Conservation (phyloP, 2,113 vertebrate genomes). For the Tricholaema leucomelas region DNA sequence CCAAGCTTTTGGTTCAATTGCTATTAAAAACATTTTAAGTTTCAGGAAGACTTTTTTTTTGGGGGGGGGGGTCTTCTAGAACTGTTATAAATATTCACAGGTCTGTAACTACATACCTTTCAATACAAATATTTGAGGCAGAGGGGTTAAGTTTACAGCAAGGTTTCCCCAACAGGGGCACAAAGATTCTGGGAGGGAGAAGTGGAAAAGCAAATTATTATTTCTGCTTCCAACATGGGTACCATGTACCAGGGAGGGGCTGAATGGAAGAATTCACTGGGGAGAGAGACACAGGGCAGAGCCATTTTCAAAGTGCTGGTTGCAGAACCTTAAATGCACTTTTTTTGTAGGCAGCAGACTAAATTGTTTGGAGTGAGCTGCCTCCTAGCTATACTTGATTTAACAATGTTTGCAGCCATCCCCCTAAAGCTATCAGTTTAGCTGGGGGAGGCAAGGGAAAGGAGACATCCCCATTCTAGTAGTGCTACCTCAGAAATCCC, state of each 20-base stretch:
- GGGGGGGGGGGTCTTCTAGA: too few species aligned
- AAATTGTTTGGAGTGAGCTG: not conserved
- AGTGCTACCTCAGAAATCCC: not conserved
- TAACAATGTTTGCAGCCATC: not conserved
- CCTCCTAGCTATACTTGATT: not conserved
- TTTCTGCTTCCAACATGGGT: not conserved
- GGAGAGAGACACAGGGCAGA: not conserved
- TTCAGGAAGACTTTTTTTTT: not conserved
- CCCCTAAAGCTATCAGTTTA: not conserved
- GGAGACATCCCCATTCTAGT: not conserved
- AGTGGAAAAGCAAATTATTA: not conserved
- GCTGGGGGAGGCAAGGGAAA: not conserved
- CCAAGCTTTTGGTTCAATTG: not conserved
- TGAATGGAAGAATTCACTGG: not conserved
- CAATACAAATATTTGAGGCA: not conserved
- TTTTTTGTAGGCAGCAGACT: not conserved
- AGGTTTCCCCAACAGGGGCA: not conserved
- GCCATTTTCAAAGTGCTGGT: not conserved
- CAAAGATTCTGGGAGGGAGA: not conserved
- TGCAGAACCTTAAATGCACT: not conserved
- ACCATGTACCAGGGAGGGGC: not conserved
- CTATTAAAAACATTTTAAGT: not conserved
- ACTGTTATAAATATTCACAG: conserved; percentile 12
- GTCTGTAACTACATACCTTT: not conserved
- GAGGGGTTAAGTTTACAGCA: not conserved